Evolutionary conservation across 2,797 vertebrate species (phyloP).

Genomic region (Crax fasciolata): DNA sequence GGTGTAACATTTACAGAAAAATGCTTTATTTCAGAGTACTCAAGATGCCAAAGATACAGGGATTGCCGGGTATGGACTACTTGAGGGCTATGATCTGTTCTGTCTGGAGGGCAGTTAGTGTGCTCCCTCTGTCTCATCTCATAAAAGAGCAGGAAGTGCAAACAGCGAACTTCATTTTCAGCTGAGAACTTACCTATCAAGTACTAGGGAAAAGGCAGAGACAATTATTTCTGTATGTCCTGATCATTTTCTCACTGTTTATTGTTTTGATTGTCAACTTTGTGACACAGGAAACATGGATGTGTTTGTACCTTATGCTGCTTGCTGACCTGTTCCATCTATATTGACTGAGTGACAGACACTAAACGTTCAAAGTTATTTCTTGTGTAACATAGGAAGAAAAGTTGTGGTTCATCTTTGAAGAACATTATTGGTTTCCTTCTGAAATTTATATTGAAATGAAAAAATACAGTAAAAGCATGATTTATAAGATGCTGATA

Average conservation of each 20-base stretch:
- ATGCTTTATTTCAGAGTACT: neutral
- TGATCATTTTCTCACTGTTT: neutral
- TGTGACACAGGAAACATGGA: neutral
- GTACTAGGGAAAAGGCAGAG: neutral
- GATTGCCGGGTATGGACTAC: neutral
- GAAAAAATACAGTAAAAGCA: neutral
- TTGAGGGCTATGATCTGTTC: neutral
- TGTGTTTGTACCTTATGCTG: neutral
- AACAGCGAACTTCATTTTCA: neutral
- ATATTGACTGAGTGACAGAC: neutral
- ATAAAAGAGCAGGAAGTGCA: neutral
- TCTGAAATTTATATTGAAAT: neutral
- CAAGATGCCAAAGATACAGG: neutral
- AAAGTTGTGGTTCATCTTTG: neutral
- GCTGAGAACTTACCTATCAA: neutral
- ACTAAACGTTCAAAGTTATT: neutral
- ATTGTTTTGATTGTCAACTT: constrained; percentile 23
- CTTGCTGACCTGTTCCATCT: neutral
- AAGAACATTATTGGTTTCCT: neutral
- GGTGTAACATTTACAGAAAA: neutral
- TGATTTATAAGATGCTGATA: neutral
- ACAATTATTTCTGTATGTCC: neutral
- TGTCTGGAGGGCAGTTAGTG: accelerated
- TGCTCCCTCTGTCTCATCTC: neutral
- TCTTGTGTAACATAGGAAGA: neutral